Evolutionary conservation across 2,888 invertebrate genomes (phyloP).

Genomic region (Halictus ligatus): DNA sequence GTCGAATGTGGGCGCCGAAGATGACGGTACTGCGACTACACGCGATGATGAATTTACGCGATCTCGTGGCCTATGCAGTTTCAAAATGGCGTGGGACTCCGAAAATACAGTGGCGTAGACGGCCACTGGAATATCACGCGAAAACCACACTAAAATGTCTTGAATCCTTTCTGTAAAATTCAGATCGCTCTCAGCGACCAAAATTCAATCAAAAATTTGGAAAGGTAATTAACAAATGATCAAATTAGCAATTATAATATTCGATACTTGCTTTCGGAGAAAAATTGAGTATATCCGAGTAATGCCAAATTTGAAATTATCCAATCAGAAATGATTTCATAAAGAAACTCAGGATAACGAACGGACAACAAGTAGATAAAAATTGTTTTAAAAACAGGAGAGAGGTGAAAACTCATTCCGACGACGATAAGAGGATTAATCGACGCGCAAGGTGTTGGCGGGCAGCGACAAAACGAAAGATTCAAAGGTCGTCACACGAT

Average conservation of each 20-base stretch:
- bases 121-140: neutral
- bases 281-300: no score
- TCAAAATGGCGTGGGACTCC: constrained; percentile 37
- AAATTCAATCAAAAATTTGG: neutral
- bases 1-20: constrained; percentile 52
- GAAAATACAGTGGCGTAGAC: constrained; percentile 40
- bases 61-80: constrained; percentile 34
- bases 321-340: neutral
- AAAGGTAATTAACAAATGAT: neutral
- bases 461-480: constrained; percentile 4
- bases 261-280: no score
- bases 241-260: no score
- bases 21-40: constrained; percentile 41
- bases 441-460: neutral
- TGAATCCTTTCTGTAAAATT: neutral
- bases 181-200: neutral
- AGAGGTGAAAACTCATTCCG: neutral
- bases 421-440: neutral
- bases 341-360: neutral
- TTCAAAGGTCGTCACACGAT: constrained; percentile 10
- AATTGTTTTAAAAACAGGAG: neutral
- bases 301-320: neutral
- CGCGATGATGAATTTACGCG: constrained; percentile 49
- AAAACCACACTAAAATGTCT: neutral
- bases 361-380: neutral